Percentiles rank a stretch among this genome's conserved stretches.
Evolutionary conservation across 2,113 vertebrate species (phyloP).

Genomic region (Piaya cayana): DNA sequence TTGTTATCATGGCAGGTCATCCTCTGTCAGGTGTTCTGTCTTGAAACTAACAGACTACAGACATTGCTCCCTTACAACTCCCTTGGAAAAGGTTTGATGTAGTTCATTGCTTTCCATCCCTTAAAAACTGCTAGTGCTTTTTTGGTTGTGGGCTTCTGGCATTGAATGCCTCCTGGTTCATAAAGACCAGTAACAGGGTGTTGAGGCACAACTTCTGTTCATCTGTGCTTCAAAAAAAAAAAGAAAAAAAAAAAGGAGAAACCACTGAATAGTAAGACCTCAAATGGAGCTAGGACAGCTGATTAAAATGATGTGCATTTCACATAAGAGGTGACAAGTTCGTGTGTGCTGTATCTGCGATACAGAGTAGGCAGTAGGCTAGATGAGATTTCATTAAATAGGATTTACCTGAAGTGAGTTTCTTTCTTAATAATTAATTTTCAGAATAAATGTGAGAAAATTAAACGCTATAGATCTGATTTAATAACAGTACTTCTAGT

Average conservation of each 20-base stretch:
- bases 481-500: not conserved
- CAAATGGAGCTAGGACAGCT: not conserved
- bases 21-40: not conserved
- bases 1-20: not conserved
- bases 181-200: not conserved
- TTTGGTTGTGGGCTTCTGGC: not conserved
- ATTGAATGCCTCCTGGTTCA: not conserved
- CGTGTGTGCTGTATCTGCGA: not conserved
- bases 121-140: not conserved
- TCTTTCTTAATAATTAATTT: not conserved
- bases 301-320: not conserved
- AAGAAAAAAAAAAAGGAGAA: not conserved
- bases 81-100: not conserved
- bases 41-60: not conserved
- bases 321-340: not conserved
- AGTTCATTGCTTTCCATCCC: not conserved
- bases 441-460: not conserved
- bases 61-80: not conserved
- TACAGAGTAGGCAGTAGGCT: not conserved
- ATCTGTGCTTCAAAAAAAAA: not conserved
- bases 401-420: not conserved
- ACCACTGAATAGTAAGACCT: not conserved
- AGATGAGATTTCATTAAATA: not conserved
- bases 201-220: not conserved
- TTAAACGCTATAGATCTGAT: not conserved